These are phyloP conservation scores for Zaprionus vittiger DNA, from an alignment of 1,140 invertebrate genomes.

Conservation along the genomic window DNA sequence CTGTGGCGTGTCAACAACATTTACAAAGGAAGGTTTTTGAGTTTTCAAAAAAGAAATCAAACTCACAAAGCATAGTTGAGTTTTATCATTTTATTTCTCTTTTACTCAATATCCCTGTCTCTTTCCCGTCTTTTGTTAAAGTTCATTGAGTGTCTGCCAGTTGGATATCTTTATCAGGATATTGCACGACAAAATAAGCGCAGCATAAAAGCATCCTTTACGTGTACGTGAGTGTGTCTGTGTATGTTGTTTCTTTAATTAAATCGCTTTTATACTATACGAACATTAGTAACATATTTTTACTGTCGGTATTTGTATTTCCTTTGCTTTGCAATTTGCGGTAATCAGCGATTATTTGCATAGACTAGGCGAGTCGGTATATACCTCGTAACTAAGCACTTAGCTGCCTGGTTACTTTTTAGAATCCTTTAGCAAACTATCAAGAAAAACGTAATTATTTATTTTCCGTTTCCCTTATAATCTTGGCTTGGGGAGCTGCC, in stretches of 20 bases:
- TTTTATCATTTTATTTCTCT: background rate
- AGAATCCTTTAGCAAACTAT: background rate
- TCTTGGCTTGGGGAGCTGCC: background rate
- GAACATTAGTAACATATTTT: no score
- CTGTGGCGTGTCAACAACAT: constrained; percentile 34
- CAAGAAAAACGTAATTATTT: constrained; percentile 2
- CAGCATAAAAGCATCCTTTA: background rate
- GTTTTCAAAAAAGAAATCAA: constrained; percentile 24
- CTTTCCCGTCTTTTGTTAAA: constrained; percentile 15
- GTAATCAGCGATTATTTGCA: no score
- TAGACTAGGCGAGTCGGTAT: no score
- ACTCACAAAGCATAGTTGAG: background rate
- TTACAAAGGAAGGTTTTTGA: constrained; percentile 50
- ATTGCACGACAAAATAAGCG: background rate
- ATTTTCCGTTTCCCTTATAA: background rate
- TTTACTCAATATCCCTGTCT: background rate
- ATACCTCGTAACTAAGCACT: background rate
- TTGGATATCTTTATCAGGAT: background rate
- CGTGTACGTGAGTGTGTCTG: background rate
- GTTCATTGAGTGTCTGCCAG: background rate
- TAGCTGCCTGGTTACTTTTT: background rate
- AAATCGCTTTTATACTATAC: no score
- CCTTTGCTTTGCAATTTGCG: background rate
- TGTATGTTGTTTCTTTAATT: background rate
- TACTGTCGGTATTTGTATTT: no score